Evolutionary conservation across 2,113 vertebrate genomes (phyloP), one percentile per base, ranked within the genome.

Genomic region (Myotis davidii): DNA sequence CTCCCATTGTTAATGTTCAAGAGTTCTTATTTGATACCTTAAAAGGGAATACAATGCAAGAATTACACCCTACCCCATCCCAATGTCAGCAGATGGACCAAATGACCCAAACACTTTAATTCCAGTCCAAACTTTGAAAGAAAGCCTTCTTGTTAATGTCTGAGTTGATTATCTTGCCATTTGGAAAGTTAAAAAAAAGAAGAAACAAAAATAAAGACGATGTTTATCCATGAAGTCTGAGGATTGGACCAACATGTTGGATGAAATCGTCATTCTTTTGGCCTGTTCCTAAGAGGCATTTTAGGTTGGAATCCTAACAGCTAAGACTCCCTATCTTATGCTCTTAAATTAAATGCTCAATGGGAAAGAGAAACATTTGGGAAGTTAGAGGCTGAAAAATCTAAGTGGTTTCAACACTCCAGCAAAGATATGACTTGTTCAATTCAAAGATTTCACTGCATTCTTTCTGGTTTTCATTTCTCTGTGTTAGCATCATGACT

Each of bases 341-440:
- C 42, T 96, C 17, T 59, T 72, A 67, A 89, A 54, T 81, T 74
- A 95, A 97, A 78, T 85, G 39, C 1, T 81, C 21, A 7, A n/a
- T 83, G 45, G 74, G 42, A 74, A 96, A 90, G 45, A 92, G 83
- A 96, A 95, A 64, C 4, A 85, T 85, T 87, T 32, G 25, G 56
- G n/a, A 95, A 95, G 72, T 92, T 73, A 89, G 77, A 93, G 94
- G 54, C 96, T 34, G 37, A 39, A 87, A 85, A 95, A 84, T 69
- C 32, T 9, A 86, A 72, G 65, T 50, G 52, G 21, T 90, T 88
- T 70, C 27, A 61, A 2, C 83, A 34, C 0, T 94, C 52, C 14
- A 77, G 0, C 32, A 88, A 83, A 91, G 34, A 54, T 39, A 61
- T 83, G 32, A 48, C 37, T 72, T 81, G 32, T 2, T 7, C 13